These are phyloP conservation scores for Emmelina monodactyla DNA, from an alignment of 2,888 invertebrate genomes.

Conservation along the genomic window DNA sequence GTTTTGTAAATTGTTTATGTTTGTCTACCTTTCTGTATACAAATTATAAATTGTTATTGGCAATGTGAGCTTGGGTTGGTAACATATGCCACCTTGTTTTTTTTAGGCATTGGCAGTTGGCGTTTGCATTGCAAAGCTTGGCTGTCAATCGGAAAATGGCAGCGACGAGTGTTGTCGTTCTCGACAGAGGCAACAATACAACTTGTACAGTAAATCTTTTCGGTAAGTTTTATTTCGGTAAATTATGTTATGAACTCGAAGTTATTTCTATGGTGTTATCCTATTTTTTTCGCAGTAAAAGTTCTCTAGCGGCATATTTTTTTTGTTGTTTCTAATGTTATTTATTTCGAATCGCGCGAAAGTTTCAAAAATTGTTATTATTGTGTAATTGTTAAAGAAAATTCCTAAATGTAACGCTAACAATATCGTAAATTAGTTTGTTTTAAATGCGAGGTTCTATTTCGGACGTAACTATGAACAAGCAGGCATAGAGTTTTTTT, in stretches of 20 bases:
- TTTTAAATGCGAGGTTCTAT: not conserved
- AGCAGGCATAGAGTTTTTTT: slow-evolving; percentile 41
- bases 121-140: slow-evolving; percentile 29
- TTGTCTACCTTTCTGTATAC: not conserved
- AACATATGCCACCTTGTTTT: not conserved
- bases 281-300: not conserved
- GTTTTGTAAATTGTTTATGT: no score
- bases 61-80: not conserved
- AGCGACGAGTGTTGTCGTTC: slow-evolving; percentile 94
- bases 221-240: slow-evolving; percentile 70
- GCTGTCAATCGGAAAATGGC: slow-evolving; percentile 71
- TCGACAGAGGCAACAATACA: slow-evolving; percentile 95
- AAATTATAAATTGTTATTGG: no score
- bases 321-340: slow-evolving; percentile 25
- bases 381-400: slow-evolving; percentile 8
- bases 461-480: slow-evolving; percentile 2
- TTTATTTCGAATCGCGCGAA: slow-evolving; percentile 49
- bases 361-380: slow-evolving; percentile 30
- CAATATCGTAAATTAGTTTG: not conserved
- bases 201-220: slow-evolving; percentile 96
- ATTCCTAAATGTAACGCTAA: no score
- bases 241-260: slow-evolving; percentile 10
- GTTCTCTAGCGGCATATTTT: no score
- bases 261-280: not conserved
- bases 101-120: not conserved